These are phyloP conservation scores for Odontamblyopus lacepedii DNA, from an alignment of 2,797 vertebrate species.

Conservation along the genomic window DNA sequence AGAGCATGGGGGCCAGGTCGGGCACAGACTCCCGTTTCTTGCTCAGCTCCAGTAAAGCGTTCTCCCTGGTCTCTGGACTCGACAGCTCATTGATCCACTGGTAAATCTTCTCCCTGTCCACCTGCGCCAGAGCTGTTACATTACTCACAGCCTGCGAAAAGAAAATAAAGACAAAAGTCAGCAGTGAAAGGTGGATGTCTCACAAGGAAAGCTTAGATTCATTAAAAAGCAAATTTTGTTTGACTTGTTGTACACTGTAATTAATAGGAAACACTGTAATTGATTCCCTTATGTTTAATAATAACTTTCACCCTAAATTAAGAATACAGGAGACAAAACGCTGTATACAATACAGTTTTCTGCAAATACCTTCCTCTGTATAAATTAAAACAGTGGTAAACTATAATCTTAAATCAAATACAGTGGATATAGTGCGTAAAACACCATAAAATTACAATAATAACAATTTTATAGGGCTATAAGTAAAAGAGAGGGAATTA, in stretches of 20 bases:
- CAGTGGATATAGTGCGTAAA: not conserved
- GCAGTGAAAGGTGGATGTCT: not conserved
- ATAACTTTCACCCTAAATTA: too few relatives aligned
- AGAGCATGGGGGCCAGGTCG: conserved; percentile 96
- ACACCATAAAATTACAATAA: not conserved
- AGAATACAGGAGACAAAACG: too few relatives aligned
- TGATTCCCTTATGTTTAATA: too few relatives aligned
- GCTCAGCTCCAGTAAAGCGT: conserved; percentile 95
- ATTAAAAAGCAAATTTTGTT: not conserved
- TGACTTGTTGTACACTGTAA: too few relatives aligned
- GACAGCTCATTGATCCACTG: conserved; percentile 99
- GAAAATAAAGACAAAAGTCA: not conserved
- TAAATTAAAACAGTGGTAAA: not conserved
- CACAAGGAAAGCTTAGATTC: not conserved
- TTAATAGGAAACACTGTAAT: too few relatives aligned
- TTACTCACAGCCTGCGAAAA: conserved; percentile 85
- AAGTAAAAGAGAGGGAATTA: not conserved
- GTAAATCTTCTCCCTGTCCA: conserved; percentile 97
- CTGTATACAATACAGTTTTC: not conserved
- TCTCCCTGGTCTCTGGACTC: conserved; percentile 95
- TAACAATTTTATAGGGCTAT: not conserved
- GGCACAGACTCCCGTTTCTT: conserved; percentile 97
- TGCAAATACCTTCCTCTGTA: not conserved
- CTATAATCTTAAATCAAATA: not conserved
- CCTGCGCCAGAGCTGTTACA: conserved; percentile 90